Evolutionary conservation across 2,888 invertebrate species (phyloP), one percentile per base, ranked within the genome.

Genomic region (Lymantria dispar): DNA sequence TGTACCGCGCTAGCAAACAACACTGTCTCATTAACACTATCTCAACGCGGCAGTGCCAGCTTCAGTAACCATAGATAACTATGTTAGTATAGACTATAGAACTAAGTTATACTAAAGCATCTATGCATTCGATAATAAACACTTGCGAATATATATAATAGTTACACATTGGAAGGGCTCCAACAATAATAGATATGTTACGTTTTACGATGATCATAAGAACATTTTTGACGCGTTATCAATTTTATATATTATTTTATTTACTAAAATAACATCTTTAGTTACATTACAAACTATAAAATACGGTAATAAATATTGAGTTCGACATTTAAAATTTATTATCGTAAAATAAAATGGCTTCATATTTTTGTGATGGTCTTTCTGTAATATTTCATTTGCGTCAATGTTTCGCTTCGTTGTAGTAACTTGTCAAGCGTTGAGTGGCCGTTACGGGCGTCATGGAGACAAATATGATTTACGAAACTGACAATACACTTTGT

Each of bases 181-280:
- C 85, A 83, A 83, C 54, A 78, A 75, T 76, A 82, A 83, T 78
- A 81, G 64, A 74, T 70, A 74, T 71, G 70, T 70, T 70, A 65
- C 68, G 64, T 60, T 69, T 73, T 78, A 79, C 69, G 75, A 79
- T 70, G 66, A 76, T 72, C 74, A 74, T 74, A 78, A 64, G 68
- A 73, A 71, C 55, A 54, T 60, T 53, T 60, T 63, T 68, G 71
- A 72, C 68, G 68, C 56, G 62, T 50, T 48, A 48, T 60, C 40
- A 40, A 55, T 54, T 72, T 66, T 55, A 62, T 58, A 70, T 76
- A 78, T 78, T 75, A 78, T 75, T 74, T 79, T 85, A 84, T 87
- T 87, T 85, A 80, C 78, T 78, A 67, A 79, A 81, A 81, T 75
- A 87, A 86, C 83, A 87, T 79, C 73, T 82, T 76, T 74, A 72